A percentile compares a stretch with the other conserved stretches of the same genome.
phyloP scores from a whole-genome alignment of 1,140 invertebrate species.

The Magallana gigas region DNA sequence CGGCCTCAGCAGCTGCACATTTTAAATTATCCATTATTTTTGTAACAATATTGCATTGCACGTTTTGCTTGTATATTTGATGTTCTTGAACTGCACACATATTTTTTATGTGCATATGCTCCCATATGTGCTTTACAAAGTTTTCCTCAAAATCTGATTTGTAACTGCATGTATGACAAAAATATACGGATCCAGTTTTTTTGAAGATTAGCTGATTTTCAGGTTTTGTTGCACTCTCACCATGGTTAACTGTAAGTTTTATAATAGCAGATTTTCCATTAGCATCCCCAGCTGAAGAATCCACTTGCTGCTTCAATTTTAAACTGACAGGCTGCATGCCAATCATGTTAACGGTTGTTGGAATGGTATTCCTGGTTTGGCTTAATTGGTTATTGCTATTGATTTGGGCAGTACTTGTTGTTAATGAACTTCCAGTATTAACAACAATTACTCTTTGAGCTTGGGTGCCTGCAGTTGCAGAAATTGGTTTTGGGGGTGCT shows the following conservation, averaged over 20 bases:
- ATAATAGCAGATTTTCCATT: not conserved
- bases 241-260: not conserved
- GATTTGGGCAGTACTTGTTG: not conserved
- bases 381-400: not conserved
- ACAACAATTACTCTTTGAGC: slow-evolving; percentile 22
- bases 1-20: not conserved
- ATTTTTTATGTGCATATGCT: slow-evolving; percentile 51
- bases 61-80: not conserved
- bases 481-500: not conserved
- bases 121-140: slow-evolving; percentile 56
- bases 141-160: slow-evolving; percentile 41
- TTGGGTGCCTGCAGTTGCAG: not conserved
- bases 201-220: slow-evolving; percentile 48
- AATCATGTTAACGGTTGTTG: not conserved
- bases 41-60: slow-evolving; percentile 25
- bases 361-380: not conserved
- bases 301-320: not conserved
- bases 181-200: slow-evolving; percentile 44
- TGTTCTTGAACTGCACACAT: slow-evolving; percentile 44
- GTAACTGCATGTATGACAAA: slow-evolving; percentile 47
- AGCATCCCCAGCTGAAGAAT: not conserved
- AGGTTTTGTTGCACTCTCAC: slow-evolving; percentile 20
- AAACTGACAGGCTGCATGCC: not conserved
- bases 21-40: slow-evolving; percentile 49
- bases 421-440: no score